Conservation (phyloP, 2,113 vertebrate species). For the Amphiprion ocellaris region DNA sequence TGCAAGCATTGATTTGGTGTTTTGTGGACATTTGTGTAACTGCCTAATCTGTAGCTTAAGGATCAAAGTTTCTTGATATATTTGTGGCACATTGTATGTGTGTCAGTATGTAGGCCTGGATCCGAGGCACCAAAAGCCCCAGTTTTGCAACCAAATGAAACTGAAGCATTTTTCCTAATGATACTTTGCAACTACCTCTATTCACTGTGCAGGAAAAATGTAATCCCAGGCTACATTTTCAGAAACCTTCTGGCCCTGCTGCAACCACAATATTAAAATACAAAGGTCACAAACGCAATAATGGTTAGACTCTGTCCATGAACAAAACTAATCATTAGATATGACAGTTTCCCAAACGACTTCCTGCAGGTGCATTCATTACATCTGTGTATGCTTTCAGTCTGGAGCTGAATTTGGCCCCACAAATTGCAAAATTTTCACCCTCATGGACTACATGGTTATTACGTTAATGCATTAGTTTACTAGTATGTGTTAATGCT, state of each 20-base stretch:
- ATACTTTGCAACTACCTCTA: conserved; percentile 2
- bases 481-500: neutral
- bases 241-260: neutral
- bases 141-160: conserved; percentile 25
- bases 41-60: conserved; percentile 26
- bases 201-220: conserved; percentile 4
- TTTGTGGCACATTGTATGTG: conserved; percentile 8
- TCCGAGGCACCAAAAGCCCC: neutral
- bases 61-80: conserved; percentile 29
- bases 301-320: no score
- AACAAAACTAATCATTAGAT: neutral
- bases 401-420: neutral
- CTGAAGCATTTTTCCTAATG: neutral
- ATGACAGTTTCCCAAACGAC: neutral
- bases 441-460: neutral
- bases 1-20: neutral
- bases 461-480: neutral
- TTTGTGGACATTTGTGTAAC: conserved; percentile 10
- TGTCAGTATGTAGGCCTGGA: neutral
- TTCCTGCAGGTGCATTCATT: neutral
- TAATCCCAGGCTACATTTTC: neutral
- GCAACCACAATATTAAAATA: neutral
- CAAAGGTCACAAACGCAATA: neutral
- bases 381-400: neutral
- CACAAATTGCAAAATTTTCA: no score